Percentiles rank a stretch among this genome's conserved stretches.
These are phyloP conservation scores for Sarcophaga caerulescens DNA, from an alignment of 2,888 invertebrate species.

Conservation along the genomic window DNA sequence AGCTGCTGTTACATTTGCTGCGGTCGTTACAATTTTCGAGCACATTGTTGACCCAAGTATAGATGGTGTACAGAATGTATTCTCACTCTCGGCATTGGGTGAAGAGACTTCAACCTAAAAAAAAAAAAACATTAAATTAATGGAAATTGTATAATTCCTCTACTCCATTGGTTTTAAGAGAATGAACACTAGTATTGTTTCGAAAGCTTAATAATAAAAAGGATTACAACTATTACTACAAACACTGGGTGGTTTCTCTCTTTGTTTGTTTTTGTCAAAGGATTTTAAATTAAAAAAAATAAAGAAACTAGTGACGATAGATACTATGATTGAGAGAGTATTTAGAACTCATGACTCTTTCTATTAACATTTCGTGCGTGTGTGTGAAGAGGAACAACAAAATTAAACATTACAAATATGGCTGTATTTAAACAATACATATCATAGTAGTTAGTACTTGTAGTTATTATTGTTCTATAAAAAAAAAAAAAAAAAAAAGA, in stretches of 20 bases:
- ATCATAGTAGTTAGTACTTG: too few relatives aligned
- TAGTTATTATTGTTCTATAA: too few relatives aligned
- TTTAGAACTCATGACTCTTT: neutral
- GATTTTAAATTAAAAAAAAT: too few relatives aligned
- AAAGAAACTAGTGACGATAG: too few relatives aligned
- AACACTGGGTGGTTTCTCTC: too few relatives aligned
- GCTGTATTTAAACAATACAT: neutral
- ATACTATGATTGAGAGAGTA: too few relatives aligned
- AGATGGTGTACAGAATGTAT: conserved; percentile 81
- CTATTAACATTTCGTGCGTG: neutral
- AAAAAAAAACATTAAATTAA: neutral
- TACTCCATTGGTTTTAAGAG: neutral
- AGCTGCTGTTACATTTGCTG: conserved; percentile 78
- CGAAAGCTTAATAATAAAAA: neutral
- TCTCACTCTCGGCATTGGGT: conserved; percentile 81
- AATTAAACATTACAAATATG: conserved; percentile 70
- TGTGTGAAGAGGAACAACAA: conserved; percentile 35
- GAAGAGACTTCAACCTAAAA: conserved; percentile 81
- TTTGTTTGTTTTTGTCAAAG: too few relatives aligned
- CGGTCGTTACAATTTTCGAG: conserved; percentile 80
- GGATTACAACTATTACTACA: too few relatives aligned
- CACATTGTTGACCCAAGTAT: conserved; percentile 81
- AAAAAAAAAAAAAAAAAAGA: neutral
- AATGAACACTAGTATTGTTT: neutral
- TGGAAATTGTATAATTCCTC: neutral